These are phyloP conservation scores for Macrophya annulata DNA, from an alignment of 2,888 invertebrate species.

Conservation along the genomic window DNA sequence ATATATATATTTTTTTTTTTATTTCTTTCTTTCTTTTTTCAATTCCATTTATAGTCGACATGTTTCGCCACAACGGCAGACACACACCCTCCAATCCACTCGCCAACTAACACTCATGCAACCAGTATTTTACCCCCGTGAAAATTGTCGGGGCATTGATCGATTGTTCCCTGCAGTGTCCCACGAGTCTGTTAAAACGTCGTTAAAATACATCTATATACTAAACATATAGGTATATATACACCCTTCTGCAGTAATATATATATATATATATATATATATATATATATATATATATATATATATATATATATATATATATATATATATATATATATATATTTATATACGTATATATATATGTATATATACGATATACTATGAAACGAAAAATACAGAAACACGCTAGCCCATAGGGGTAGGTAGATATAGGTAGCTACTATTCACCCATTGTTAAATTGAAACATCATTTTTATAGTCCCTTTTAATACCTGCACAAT, in stretches of 20 bases:
- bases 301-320: no score
- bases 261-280: no score
- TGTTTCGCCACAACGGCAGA: background rate
- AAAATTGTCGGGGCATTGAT: conserved; percentile 54
- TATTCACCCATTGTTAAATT: conserved; percentile 37
- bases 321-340: no score
- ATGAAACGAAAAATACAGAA: background rate
- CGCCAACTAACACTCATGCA: background rate
- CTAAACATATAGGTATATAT: background rate
- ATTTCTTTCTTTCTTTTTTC: conserved; percentile 7
- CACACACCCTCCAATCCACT: background rate
- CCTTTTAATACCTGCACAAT: background rate
- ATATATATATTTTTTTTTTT: background rate
- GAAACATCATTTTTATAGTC: conserved; percentile 25
- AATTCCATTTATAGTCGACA: conserved; percentile 43
- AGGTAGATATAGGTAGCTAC: background rate
- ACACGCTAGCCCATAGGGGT: background rate
- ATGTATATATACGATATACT: no score
- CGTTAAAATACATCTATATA: conserved; percentile 36
- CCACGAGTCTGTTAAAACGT: conserved; percentile 54
- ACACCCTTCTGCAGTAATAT: no score
- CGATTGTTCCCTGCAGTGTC: conserved; percentile 50
- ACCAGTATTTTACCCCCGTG: background rate
- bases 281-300: no score
- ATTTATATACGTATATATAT: no score